Percentiles rank a stretch among this genome's conserved stretches.
These are phyloP conservation scores for Elmis aenea DNA, from an alignment of 2,888 invertebrate genomes.

Conservation along the genomic window DNA sequence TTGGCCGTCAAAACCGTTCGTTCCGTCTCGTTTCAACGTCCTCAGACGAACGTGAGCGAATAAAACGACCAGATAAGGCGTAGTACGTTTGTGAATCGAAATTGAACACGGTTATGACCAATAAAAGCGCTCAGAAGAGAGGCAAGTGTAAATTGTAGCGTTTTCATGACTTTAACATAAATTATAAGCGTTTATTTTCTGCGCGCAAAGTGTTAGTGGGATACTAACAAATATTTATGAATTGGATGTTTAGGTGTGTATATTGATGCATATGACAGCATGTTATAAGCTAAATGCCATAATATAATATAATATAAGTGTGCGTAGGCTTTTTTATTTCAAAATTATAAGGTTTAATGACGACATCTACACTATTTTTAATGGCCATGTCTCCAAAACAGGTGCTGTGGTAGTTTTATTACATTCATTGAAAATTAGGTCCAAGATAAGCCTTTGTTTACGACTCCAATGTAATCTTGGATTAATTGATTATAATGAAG, in stretches of 20 bases:
- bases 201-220: slow-evolving; percentile 22
- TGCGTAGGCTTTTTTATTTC: slow-evolving; percentile 24
- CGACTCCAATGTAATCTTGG: too few species aligned
- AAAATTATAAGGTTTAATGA: too few species aligned
- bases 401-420: too few species aligned
- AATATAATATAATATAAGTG: slow-evolving; percentile 22
- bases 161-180: slow-evolving; percentile 35
- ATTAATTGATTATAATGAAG: too few species aligned
- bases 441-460: too few species aligned
- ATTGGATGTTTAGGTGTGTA: slow-evolving; percentile 22
- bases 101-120: slow-evolving; percentile 30
- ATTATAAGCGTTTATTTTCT: slow-evolving; percentile 29
- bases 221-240: slow-evolving; percentile 25
- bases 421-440: too few species aligned
- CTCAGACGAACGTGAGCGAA: background rate
- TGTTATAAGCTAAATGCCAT: slow-evolving; percentile 24
- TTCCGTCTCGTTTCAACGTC: slow-evolving; percentile 1
- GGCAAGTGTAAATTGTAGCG: slow-evolving; percentile 34
- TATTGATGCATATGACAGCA: slow-evolving; percentile 25
- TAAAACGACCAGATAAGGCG: too few species aligned
- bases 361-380: too few species aligned
- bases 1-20: background rate
- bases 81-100: too few species aligned
- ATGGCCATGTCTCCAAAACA: too few species aligned
- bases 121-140: slow-evolving; percentile 30